Evolutionary conservation across 2,797 vertebrate species (phyloP), one percentile per base, ranked within the genome.

Genomic region (Phrynocephalus forsythii): DNA sequence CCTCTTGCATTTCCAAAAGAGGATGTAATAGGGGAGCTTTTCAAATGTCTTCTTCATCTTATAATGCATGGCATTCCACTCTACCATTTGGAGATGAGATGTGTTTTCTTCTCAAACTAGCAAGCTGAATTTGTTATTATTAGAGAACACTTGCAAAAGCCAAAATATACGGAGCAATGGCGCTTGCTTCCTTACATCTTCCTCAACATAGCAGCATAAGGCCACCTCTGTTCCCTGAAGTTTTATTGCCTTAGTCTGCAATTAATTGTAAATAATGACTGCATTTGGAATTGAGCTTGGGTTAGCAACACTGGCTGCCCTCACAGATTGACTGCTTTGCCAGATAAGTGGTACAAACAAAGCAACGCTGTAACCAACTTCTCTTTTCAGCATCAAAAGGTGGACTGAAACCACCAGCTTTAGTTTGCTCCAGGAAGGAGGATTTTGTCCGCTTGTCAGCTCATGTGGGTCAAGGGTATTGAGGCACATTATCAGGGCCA

Each of bases 181-280:
- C 44, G 6, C 20, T 9, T 52, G 38, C 38, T 44, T 44, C 3
- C 38, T 44, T 44, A 44, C 76, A 20, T 6, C 50, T 28, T 33
- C 48, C 44, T 72, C 60, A 75, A 80, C 38, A 5, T 44, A 44
- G 78, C 68, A 52, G 80, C 80, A 80, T 30, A 84, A 85, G 56
- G 69, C 60, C 24, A 67, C 73, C 16, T 67, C 48, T 81, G 87
- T 88, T 85, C 78, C 75, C 33, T 26, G 67, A 79, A 50, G 16
- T 85, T 84, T 81, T 84, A 88, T 50, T 73, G 68, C 69, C 68
- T 16, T 50, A 18, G n/a, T 81, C 77, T 85, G 83, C 69, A 88
- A 75, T 75, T 84, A 80, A 88, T 88, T 81, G 81, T 88, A 80
- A 81, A 88, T 68, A 88, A 77, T 30, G 77, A 28, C 28, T 88